phyloP scores from a whole-genome alignment of 2,888 invertebrate species.

The Onchidella celtica region DNA sequence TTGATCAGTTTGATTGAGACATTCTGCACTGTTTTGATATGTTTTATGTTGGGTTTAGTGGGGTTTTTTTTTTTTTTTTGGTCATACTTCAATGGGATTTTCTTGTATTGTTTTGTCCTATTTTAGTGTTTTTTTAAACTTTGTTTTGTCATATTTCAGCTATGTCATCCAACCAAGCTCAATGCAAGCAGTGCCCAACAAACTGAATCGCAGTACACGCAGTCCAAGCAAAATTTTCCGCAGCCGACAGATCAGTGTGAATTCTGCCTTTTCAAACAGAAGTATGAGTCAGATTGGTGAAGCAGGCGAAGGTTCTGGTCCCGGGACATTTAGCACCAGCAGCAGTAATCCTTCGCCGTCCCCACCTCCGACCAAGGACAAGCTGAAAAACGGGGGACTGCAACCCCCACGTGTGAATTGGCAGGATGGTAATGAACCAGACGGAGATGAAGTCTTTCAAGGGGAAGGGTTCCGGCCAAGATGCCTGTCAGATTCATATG shows the following conservation, averaged over 20 bases:
- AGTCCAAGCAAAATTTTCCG: neutral
- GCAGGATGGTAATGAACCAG: neutral
- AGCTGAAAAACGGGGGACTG: neutral
- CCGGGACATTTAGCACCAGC: neutral
- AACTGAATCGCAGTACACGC: constrained; percentile 50
- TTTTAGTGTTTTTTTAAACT: neutral
- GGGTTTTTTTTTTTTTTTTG: no score
- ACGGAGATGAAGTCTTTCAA: constrained; percentile 7
- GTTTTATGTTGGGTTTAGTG: no score
- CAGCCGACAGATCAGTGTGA: constrained; percentile 33
- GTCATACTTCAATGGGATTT: neutral
- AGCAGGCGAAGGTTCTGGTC: neutral
- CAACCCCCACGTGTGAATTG: neutral
- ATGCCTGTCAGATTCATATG: constrained; percentile 47
- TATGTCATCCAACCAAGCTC: constrained; percentile 64
- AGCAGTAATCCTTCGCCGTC: neutral
- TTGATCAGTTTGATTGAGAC: no score
- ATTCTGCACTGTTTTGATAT: no score
- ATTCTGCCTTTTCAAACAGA: neutral
- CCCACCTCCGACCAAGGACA: neutral
- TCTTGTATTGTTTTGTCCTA: neutral
- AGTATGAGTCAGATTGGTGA: no score
- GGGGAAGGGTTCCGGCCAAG: constrained; percentile 34
- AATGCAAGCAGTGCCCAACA: constrained; percentile 64
- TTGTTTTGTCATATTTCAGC: constrained; percentile 6